Percentiles rank a stretch among this genome's conserved stretches.
Conservation (phyloP, 2,113 vertebrate genomes). For the Entomyzon cyanotis region DNA sequence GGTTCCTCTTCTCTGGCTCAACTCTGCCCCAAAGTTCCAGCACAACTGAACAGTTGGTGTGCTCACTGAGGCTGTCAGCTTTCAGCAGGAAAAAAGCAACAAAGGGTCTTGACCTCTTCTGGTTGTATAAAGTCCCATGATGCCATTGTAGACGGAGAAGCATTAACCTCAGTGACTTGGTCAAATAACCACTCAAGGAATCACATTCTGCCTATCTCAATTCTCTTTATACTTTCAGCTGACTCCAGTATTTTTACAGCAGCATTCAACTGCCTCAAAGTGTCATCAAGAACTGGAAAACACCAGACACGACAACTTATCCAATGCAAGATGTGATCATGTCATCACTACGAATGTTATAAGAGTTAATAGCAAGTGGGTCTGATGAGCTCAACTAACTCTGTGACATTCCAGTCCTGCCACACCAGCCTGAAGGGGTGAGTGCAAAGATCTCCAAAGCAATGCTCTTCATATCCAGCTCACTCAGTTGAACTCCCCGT, state of each 20-base stretch:
- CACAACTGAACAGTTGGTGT: not conserved
- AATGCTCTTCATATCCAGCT: not conserved
- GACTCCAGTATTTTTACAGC: not conserved
- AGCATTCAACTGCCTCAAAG: not conserved
- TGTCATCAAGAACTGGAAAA: not conserved
- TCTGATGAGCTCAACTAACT: not conserved
- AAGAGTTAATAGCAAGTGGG: not conserved
- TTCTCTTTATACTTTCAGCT: not conserved
- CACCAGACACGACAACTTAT: not conserved
- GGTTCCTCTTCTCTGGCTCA: not conserved
- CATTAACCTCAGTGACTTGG: not conserved
- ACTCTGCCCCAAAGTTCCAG: not conserved
- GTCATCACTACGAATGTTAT: not conserved
- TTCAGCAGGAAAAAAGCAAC: not conserved
- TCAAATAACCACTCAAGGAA: not conserved
- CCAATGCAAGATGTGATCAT: rapidly evolving
- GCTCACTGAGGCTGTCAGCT: not conserved
- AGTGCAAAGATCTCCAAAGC: not conserved
- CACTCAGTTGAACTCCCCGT: not conserved
- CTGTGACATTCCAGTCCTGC: not conserved
- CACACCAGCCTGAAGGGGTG: not conserved
- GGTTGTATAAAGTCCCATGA: not conserved
- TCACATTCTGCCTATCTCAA: not conserved
- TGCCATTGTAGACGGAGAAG: not conserved
- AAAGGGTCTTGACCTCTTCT: not conserved